Evolutionary conservation across 2,113 vertebrate genomes (phyloP), one percentile per base, ranked within the genome.

Genomic region (Furnarius figulus): DNA sequence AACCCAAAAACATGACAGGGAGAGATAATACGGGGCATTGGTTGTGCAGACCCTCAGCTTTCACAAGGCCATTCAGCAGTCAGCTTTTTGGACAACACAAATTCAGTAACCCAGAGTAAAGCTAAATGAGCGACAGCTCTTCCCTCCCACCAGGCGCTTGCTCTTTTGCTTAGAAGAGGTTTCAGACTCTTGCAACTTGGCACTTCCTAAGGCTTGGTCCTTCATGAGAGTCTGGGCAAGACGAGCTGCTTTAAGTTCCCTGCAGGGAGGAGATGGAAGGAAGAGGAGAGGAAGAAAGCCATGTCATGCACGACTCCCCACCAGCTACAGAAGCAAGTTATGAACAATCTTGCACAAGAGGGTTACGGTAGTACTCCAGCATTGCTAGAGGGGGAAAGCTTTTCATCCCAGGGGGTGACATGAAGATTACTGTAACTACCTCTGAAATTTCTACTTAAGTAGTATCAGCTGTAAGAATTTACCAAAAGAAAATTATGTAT

Each of bases 241-340:
- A 30, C 99, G 98, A 50, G 98, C 98, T 93, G 99, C 98, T 97
- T 98, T 97, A 70, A 99, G 98, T 97, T 99, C 98, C 94, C 99
- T 99, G 96, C 65, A 95, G 80, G 12, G 68, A 23, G 73, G 9
- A 92, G 33, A 95, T 0, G 5, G 73, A 89, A 86, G 65, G 83
- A 91, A 93, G 58, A 89, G 58, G n/a, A 91, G 70, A 33, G 53
- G 42, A 91, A 88, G 61, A 93, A 85, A 79, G 71, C 30, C 13
- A 24, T 0, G 18, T 84, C 68, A 89, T 14, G 35, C 16, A 13
- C 5, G 14, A 82, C 35, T 46, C 28, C 56, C n/a, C 63, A 33
- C 4, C 53, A 88, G 52, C 52, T 84, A n/a, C 55, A 68, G 65
- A 84, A 65, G 11, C 14, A 88, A 55, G 37, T 46, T 31, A 5